Percentiles rank a stretch among this genome's conserved stretches.
phyloP scores from a whole-genome alignment of 1,140 invertebrate species.

The Pseudomyrmex sp. region DNA sequence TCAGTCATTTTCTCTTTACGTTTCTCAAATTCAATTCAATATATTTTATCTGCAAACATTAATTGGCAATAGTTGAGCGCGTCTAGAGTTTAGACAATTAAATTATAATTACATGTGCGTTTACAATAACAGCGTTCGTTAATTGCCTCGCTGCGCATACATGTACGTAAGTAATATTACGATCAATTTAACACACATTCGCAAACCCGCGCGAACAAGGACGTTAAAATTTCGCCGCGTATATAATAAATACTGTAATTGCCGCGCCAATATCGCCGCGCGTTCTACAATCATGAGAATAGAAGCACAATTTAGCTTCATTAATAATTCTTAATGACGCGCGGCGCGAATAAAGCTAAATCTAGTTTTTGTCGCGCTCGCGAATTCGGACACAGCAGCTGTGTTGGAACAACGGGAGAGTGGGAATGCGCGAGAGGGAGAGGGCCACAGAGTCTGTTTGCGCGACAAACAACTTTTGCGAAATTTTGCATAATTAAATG shows the following conservation, averaged over 20 bases:
- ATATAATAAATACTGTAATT: background rate
- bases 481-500: constrained; percentile 55
- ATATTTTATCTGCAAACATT: background rate
- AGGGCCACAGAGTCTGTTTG: constrained; percentile 32
- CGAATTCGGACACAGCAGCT: background rate
- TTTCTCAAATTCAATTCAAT: background rate
- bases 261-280: background rate
- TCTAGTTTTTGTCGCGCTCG: background rate
- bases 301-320: background rate
- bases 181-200: background rate
- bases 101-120: background rate
- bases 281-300: background rate
- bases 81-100: background rate
- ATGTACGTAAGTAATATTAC: background rate
- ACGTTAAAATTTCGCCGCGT: background rate
- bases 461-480: constrained; percentile 27
- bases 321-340: constrained; percentile 19
- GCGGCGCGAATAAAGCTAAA: background rate
- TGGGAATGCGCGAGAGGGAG: background rate
- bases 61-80: constrained; percentile 4
- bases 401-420: background rate
- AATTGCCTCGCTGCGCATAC: background rate
- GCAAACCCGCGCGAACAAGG: background rate
- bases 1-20: too few species aligned
- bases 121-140: background rate